phyloP scores from a whole-genome alignment of 1,140 invertebrate species.

The Rhyzopertha dominica region DNA sequence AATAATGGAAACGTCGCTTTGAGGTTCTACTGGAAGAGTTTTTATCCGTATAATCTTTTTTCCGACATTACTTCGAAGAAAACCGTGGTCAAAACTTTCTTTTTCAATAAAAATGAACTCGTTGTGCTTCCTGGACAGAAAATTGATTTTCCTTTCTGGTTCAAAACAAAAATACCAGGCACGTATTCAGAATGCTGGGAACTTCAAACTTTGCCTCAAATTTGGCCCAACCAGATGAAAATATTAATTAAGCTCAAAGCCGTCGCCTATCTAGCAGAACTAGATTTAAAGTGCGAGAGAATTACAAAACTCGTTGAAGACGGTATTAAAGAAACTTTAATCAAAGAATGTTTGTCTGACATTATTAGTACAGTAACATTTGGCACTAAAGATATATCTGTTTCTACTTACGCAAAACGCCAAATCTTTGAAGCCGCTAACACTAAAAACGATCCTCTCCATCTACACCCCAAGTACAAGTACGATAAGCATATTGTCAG shows the following conservation, averaged over 20 bases:
- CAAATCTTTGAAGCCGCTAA: constrained; percentile 30
- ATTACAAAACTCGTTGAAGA: constrained; percentile 15
- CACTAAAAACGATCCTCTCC: constrained; percentile 7
- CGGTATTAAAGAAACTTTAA: constrained; percentile 16
- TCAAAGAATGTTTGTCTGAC: constrained; percentile 22
- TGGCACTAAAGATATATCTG: not conserved
- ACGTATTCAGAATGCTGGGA: constrained; percentile 28
- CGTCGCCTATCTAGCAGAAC: constrained; percentile 16
- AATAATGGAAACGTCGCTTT: constrained; percentile 21
- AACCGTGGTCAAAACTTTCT: constrained; percentile 15
- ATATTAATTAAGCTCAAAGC: constrained; percentile 21
- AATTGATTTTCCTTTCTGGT: constrained; percentile 22
- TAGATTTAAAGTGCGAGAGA: constrained; percentile 10
- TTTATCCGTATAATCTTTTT: constrained; percentile 25
- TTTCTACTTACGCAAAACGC: constrained; percentile 23
- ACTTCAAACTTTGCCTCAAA: constrained; percentile 21
- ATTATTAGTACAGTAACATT: constrained; percentile 17
- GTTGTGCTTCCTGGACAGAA: constrained; percentile 21
- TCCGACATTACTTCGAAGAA: constrained; percentile 18
- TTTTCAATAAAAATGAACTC: constrained; percentile 24
- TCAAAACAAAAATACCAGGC: constrained; percentile 18
- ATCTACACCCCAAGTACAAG: constrained; percentile 18
- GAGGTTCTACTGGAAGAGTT: constrained; percentile 20
- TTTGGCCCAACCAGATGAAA: constrained; percentile 21
- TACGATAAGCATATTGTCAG: constrained; percentile 16